Base-by-base conservation (phyloP, 2,888 invertebrate genomes). In the Tortrix viridana region DNA sequence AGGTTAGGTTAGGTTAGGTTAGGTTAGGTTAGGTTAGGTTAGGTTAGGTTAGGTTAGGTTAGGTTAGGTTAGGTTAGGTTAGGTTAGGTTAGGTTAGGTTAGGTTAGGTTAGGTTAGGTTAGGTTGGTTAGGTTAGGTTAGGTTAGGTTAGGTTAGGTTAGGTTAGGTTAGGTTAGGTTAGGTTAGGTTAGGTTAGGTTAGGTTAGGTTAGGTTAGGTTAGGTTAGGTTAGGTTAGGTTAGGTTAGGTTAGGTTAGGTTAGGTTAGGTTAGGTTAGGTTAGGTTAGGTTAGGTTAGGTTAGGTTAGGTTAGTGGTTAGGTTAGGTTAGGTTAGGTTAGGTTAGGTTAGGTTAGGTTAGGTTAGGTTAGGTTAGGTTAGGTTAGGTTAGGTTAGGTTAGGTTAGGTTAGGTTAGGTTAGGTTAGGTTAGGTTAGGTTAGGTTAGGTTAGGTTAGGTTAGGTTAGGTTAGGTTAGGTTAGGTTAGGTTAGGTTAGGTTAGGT, bases 291-390 rank as follows among this genome's bases (percentile, higher is more conserved):
- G 68, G 68, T 68, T 68, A 66, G 68, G 68, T 67, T 68, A 67
- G 67, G 67, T 67, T 67, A 65, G 67, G 67, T 64, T 67, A 65
- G 65, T n/a, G n/a, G 64, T 65, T 65, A 67, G 67, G 67, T 66
- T 68, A 66, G 68, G 68, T 68, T 68, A 68, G 68, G 68, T 68
- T 68, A 68, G 68, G 68, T 68, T 68, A 68, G 68, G 68, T 68
- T 68, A 68, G 68, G 68, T 68, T 68, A 68, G 68, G 66, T 66
- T 66, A 66, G 66, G 66, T 66, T 68, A 66, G 68, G 68, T 68
- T 68, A 68, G 68, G 68, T 68, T 68, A 68, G 68, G 68, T 68
- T 68, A 68, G 68, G 68, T 68, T 68, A 68, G 68, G 68, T 68
- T 68, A 47, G 47, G 47, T 47, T 47, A 47, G 47, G 47, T 47